These are phyloP conservation scores for Eucidaris tribuloides DNA, from an alignment of 35 echinoderm and acorn worm genomes.

Conservation along the genomic window DNA sequence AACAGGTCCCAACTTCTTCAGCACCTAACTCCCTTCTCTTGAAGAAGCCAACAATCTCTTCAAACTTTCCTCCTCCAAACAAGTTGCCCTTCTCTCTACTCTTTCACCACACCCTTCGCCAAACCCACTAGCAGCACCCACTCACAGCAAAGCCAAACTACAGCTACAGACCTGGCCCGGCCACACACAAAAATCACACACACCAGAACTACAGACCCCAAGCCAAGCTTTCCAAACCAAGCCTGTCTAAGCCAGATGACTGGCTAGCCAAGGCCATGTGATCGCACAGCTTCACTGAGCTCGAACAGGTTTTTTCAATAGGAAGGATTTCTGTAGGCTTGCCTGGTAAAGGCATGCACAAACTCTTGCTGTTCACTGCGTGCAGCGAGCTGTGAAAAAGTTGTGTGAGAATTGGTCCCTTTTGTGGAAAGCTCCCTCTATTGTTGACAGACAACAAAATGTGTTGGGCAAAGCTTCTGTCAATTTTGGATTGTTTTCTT, in stretches of 20 bases:
- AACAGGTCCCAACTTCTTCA: not conserved
- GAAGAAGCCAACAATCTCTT: not conserved
- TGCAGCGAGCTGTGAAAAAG: not conserved
- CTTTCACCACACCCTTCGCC: not conserved
- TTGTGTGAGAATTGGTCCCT: not conserved
- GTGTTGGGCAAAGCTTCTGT: too few relatives aligned
- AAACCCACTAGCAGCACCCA: not conserved
- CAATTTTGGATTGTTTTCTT: too few relatives aligned
- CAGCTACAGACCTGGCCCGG: too few relatives aligned
- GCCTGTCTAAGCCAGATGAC: slow-evolving; percentile 21
- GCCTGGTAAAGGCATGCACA: not conserved
- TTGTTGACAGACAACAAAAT: not conserved
- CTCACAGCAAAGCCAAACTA: too few relatives aligned
- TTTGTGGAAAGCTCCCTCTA: slow-evolving; percentile 6
- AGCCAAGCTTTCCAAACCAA: slow-evolving; percentile 3
- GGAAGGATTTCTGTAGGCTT: too few relatives aligned
- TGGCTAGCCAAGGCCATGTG: slow-evolving; percentile 5
- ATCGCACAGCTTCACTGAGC: not conserved
- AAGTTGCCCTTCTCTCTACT: not conserved
- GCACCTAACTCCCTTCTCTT: not conserved
- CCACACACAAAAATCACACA: too few relatives aligned
- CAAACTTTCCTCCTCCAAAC: not conserved
- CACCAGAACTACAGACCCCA: too few relatives aligned
- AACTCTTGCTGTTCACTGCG: not conserved
- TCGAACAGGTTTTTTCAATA: too few relatives aligned